A percentile compares a stretch with the other conserved stretches of the same genome.
Evolutionary conservation across 2,797 vertebrate species (phyloP).

Genomic region (Threskiornis aethiopicus): DNA sequence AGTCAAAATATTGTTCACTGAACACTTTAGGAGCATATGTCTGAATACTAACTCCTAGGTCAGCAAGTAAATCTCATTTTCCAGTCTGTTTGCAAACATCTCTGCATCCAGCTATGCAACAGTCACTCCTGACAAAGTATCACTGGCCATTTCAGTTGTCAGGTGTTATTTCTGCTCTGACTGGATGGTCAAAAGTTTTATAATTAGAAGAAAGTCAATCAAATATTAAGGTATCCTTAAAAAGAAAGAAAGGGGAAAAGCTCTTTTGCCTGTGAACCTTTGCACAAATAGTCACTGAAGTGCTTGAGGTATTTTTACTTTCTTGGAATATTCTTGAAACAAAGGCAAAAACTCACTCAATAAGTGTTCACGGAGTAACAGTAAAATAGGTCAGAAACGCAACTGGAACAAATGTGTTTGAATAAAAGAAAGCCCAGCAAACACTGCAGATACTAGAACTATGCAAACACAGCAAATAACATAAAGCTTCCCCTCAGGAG

Average conservation of each 20-base stretch:
- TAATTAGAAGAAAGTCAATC: not conserved
- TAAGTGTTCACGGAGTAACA: not conserved
- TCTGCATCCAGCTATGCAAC: not conserved
- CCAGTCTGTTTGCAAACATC: not conserved
- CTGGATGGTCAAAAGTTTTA: not conserved
- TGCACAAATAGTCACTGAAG: not conserved
- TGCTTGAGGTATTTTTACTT: not conserved
- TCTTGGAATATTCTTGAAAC: not conserved
- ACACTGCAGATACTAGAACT: not conserved
- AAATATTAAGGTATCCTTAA: not conserved
- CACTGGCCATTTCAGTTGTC: not conserved
- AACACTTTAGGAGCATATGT: not conserved
- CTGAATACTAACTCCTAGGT: not conserved
- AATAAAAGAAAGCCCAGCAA: conserved; percentile 46
- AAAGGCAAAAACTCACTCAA: not conserved
- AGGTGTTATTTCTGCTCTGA: not conserved
- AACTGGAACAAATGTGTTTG: conserved; percentile 49
- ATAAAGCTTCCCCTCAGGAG: conserved; percentile 7
- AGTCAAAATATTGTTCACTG: not conserved
- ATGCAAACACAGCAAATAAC: conserved; percentile 46
- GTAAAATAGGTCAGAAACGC: conserved; percentile 41
- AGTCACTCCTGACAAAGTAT: not conserved
- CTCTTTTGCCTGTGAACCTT: not conserved
- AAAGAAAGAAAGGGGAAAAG: not conserved
- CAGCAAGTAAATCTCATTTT: not conserved